Percentiles rank a stretch among this genome's conserved stretches.
phyloP scores from a whole-genome alignment of 1,140 invertebrate genomes.

The Ephestia elutella region DNA sequence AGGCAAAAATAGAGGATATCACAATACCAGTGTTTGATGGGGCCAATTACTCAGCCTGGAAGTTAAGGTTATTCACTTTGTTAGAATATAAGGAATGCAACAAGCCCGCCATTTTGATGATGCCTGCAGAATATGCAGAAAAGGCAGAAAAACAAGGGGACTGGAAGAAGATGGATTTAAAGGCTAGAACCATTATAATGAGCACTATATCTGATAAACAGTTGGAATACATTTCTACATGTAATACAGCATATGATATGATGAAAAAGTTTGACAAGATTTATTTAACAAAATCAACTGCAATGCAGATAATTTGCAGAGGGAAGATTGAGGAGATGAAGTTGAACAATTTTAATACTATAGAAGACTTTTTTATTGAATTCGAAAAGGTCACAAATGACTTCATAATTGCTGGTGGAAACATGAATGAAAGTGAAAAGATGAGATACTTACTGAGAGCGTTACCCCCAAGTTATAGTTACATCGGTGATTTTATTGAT shows the following conservation, averaged over 20 bases:
- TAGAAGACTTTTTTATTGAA: constrained; percentile 26
- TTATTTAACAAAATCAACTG: constrained; percentile 37
- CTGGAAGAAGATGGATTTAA: background rate
- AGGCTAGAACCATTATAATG: constrained; percentile 35
- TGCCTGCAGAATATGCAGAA: constrained; percentile 10
- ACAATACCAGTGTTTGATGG: background rate
- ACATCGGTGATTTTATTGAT: constrained; percentile 44
- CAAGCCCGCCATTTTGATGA: no score
- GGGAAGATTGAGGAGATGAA: constrained; percentile 36
- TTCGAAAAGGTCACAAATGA: constrained; percentile 8
- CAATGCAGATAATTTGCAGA: constrained; percentile 44
- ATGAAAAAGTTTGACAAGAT: constrained; percentile 44
- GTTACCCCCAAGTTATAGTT: constrained; percentile 34
- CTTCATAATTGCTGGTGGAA: constrained; percentile 33
- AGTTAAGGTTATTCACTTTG: no score
- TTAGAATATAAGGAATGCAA: no score
- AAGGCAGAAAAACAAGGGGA: constrained; percentile 12
- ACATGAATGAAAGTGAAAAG: constrained; percentile 43
- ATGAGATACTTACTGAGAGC: constrained; percentile 48
- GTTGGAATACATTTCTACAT: constrained; percentile 33
- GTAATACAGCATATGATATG: constrained; percentile 31
- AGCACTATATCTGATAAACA: constrained; percentile 40
- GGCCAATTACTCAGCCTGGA: no score
- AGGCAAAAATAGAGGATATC: constrained; percentile 33
- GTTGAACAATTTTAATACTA: constrained; percentile 31